A percentile compares a stretch with the other conserved stretches of the same genome.
These are phyloP conservation scores for Lepidochitona cinerea DNA, from an alignment of 2,888 invertebrate species.

Conservation along the genomic window DNA sequence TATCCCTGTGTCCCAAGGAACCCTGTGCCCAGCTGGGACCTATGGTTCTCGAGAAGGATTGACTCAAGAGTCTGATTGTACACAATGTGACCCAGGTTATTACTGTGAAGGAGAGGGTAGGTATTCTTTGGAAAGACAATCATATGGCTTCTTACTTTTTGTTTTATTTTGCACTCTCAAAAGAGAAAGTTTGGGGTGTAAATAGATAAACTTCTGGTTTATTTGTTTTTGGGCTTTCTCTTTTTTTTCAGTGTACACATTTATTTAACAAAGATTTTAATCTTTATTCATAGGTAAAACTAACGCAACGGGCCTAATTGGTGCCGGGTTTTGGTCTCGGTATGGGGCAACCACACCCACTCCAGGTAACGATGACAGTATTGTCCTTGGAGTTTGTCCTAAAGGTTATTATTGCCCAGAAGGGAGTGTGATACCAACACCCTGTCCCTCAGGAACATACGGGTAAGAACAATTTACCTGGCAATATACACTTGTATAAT, in stretches of 20 bases:
- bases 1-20: slow-evolving; percentile 41
- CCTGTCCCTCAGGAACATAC: slow-evolving; percentile 63
- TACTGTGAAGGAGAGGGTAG: slow-evolving; percentile 56
- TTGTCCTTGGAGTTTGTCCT: slow-evolving; percentile 56
- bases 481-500: background rate
- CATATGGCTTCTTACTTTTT: no score
- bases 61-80: slow-evolving; percentile 41
- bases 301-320: slow-evolving; percentile 54
- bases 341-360: slow-evolving; percentile 41
- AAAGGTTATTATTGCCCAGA: slow-evolving; percentile 63
- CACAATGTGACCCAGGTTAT: slow-evolving; percentile 49
- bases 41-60: slow-evolving; percentile 51
- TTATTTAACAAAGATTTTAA: no score
- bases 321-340: slow-evolving; percentile 60
- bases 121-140: no score
- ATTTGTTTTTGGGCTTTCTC: no score
- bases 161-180: no score
- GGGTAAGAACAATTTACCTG: slow-evolving; percentile 43
- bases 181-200: no score
- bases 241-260: no score
- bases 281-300: slow-evolving; percentile 42
- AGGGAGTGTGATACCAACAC: slow-evolving; percentile 45
- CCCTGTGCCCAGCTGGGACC: slow-evolving; percentile 60
- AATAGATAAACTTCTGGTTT: no score
- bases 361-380: slow-evolving; percentile 53